phyloP scores from a whole-genome alignment of 2,113 vertebrate species.

The Cryptoleucopteryx plumbea region DNA sequence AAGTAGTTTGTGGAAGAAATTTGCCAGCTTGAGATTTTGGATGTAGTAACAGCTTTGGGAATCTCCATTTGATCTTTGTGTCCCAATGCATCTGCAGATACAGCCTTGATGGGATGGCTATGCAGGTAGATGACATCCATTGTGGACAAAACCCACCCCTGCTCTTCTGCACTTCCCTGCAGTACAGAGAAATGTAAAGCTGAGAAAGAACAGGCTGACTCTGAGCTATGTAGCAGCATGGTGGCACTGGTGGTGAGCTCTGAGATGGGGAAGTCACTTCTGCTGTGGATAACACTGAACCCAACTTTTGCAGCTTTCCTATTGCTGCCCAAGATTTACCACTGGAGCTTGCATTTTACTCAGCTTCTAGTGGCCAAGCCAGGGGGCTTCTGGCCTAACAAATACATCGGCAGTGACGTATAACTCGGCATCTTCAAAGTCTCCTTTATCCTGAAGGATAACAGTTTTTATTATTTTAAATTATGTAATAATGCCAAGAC shows the following conservation, averaged over 20 bases:
- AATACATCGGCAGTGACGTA: neutral
- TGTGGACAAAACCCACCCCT: neutral
- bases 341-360: neutral
- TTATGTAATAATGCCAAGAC: slow-evolving; percentile 27
- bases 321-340: neutral
- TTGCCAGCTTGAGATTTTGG: neutral
- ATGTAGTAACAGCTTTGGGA: neutral
- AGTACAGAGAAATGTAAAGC: neutral
- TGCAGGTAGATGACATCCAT: neutral
- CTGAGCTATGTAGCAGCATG: neutral
- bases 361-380: neutral
- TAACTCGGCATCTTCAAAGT: neutral
- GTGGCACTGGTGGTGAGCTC: neutral
- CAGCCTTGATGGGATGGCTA: neutral
- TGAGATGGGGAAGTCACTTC: neutral
- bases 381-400: neutral
- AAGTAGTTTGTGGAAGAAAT: neutral
- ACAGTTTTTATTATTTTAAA: slow-evolving; percentile 44
- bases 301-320: neutral
- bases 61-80: neutral
- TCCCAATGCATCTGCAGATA: neutral
- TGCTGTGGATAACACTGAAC: neutral
- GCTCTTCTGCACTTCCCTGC: neutral
- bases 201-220: neutral
- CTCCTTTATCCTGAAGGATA: slow-evolving; percentile 33